Conservation (phyloP, 2,888 invertebrate species). For the Drosophila siamana region DNA sequence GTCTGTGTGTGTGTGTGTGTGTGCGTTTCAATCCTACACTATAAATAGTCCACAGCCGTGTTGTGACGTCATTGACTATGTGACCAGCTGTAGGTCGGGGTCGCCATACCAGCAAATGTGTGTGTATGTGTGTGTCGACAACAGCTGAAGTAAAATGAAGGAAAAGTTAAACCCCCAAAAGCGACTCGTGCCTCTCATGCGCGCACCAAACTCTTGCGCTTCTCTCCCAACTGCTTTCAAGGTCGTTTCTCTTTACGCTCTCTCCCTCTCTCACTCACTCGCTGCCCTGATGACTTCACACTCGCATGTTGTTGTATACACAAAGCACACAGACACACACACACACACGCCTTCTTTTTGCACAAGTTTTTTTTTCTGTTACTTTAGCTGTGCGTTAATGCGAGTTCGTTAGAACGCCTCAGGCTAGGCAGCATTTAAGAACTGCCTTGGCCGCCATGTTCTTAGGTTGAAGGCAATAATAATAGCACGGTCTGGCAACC, state of each 20-base stretch:
- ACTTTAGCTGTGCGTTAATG: conserved; percentile 3
- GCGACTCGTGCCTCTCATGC: conserved; percentile 58
- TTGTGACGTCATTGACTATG: conserved; percentile 76
- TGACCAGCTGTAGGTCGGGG: conserved; percentile 69
- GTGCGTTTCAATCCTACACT: conserved; percentile 14
- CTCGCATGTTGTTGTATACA: conserved; percentile 34
- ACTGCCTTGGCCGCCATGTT: not conserved
- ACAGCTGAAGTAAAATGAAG: conserved; percentile 32
- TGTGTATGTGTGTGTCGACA: conserved; percentile 18
- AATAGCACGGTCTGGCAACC: conserved; percentile 1
- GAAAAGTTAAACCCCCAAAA: conserved; percentile 34
- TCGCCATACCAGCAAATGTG: conserved; percentile 43
- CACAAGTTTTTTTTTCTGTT: conserved; percentile 6
- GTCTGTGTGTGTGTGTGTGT: conserved; percentile 1
- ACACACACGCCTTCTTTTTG: conserved; percentile 45
- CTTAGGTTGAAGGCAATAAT: not conserved
- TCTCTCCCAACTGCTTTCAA: conserved; percentile 55
- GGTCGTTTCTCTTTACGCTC: conserved; percentile 59
- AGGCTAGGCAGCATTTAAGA: conserved; percentile 17
- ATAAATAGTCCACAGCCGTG: conserved; percentile 49
- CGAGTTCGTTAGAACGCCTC: conserved; percentile 14
- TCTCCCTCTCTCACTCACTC: conserved; percentile 2
- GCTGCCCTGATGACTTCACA: conserved; percentile 72
- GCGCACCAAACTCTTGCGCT: conserved; percentile 16
- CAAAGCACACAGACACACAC: conserved; percentile 34